phyloP scores from a whole-genome alignment of 2,888 invertebrate genomes.

The Melitaea athalia region DNA sequence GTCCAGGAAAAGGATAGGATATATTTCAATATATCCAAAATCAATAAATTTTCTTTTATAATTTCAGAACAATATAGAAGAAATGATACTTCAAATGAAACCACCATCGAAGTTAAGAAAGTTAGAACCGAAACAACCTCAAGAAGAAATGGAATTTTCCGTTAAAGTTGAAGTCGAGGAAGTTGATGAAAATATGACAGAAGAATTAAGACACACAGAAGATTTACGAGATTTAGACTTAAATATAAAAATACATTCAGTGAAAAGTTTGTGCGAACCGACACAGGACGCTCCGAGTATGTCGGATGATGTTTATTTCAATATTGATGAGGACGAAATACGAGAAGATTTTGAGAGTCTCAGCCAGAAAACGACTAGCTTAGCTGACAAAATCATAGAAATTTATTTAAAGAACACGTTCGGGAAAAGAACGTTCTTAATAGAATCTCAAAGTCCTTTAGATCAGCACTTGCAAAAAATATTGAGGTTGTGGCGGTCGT shows the following conservation, averaged over 20 bases:
- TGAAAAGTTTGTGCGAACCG: constrained; percentile 6
- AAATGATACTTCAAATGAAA: constrained; percentile 28
- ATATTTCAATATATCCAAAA: no score
- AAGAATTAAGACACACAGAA: neutral
- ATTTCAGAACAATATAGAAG: constrained; percentile 38
- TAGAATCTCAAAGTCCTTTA: neutral
- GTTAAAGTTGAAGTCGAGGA: constrained; percentile 47
- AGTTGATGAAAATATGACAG: constrained; percentile 25
- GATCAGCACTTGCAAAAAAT: constrained; percentile 41
- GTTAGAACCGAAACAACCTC: constrained; percentile 1
- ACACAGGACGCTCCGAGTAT: neutral
- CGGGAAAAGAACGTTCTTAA: constrained; percentile 25
- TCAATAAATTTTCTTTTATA: neutral
- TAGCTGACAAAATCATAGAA: constrained; percentile 45
- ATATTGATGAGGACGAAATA: constrained; percentile 29
- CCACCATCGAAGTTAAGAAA: constrained; percentile 27
- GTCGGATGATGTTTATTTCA: neutral
- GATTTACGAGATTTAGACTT: neutral
- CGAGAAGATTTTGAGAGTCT: constrained; percentile 34
- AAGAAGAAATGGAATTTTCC: constrained; percentile 36
- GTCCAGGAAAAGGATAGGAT: no score
- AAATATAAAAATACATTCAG: constrained; percentile 23
- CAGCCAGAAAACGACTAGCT: constrained; percentile 22
- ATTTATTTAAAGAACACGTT: constrained; percentile 46
- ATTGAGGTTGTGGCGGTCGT: constrained; percentile 44